Conservation (phyloP, 2,888 invertebrate genomes). For the Chalcis sispes region DNA sequence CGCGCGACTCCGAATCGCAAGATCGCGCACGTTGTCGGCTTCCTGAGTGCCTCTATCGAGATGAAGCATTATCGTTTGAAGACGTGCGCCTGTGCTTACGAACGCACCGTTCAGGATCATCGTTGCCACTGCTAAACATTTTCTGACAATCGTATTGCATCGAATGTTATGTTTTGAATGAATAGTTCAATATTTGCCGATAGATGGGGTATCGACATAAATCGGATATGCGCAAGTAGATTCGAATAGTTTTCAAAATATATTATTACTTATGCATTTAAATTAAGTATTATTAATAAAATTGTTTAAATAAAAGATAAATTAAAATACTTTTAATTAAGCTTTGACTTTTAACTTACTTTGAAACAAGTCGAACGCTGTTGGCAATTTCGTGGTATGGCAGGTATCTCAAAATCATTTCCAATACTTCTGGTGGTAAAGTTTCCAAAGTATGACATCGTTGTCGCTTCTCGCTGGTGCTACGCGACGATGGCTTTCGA, state of each 20-base stretch:
- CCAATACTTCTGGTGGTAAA: constrained; percentile 71
- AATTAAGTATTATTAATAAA: neutral
- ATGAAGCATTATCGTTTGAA: constrained; percentile 61
- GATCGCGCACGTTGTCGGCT: constrained; percentile 57
- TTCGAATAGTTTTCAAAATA: no score
- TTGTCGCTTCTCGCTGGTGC: neutral
- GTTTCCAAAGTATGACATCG: constrained; percentile 62
- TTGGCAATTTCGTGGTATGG: constrained; percentile 68
- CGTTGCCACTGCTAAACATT: constrained; percentile 66
- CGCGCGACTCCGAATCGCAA: constrained; percentile 60
- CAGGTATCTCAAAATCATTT: constrained; percentile 69
- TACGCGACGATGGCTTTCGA: neutral
- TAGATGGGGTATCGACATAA: no score
- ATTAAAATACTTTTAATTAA: no score
- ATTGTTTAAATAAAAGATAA: neutral
- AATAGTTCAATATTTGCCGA: no score
- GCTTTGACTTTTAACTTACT: constrained; percentile 63
- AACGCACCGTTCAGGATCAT: constrained; percentile 70
- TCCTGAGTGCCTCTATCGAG: constrained; percentile 57
- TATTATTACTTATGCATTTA: no score
- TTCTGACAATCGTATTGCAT: constrained; percentile 52
- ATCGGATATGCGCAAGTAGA: no score
- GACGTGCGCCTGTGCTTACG: constrained; percentile 63
- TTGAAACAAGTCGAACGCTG: constrained; percentile 70
- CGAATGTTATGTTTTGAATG: no score